phyloP scores from a whole-genome alignment of 2,888 invertebrate species.

The Pollenia angustigena region DNA sequence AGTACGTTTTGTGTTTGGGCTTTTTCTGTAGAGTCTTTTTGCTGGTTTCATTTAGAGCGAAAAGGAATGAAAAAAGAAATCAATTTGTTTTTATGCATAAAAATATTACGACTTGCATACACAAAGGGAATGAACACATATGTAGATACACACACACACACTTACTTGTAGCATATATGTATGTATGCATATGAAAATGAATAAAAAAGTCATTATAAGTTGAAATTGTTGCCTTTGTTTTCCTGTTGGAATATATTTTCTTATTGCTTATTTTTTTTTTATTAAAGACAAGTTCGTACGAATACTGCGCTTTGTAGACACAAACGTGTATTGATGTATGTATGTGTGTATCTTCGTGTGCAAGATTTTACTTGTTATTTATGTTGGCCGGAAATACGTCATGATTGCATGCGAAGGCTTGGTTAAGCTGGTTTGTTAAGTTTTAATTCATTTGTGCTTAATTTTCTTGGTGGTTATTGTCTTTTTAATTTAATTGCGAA shows the following conservation, averaged over 20 bases:
- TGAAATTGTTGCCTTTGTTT: slow-evolving; percentile 59
- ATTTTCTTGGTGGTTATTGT: slow-evolving; percentile 68
- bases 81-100: slow-evolving; percentile 69
- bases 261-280: neutral
- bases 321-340: neutral
- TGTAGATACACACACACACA: too few species aligned
- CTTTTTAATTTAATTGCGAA: slow-evolving; percentile 63
- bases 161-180: neutral
- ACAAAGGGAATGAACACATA: neutral
- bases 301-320: slow-evolving; percentile 6
- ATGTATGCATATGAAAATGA: slow-evolving; percentile 24
- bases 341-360: slow-evolving; percentile 39
- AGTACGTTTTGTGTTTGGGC: neutral
- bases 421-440: slow-evolving; percentile 65
- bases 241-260: slow-evolving; percentile 53
- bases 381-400: slow-evolving; percentile 66
- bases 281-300: neutral
- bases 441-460: slow-evolving; percentile 68
- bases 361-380: slow-evolving; percentile 42
- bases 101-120: slow-evolving; percentile 50
- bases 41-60: slow-evolving; percentile 10
- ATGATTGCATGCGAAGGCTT: slow-evolving; percentile 69
- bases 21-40: slow-evolving; percentile 24
- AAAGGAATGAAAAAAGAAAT: slow-evolving; percentile 47
- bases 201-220: slow-evolving; percentile 74